Conservation (phyloP, 1,140 invertebrate genomes). For the Stegodyphus mimosarum region DNA sequence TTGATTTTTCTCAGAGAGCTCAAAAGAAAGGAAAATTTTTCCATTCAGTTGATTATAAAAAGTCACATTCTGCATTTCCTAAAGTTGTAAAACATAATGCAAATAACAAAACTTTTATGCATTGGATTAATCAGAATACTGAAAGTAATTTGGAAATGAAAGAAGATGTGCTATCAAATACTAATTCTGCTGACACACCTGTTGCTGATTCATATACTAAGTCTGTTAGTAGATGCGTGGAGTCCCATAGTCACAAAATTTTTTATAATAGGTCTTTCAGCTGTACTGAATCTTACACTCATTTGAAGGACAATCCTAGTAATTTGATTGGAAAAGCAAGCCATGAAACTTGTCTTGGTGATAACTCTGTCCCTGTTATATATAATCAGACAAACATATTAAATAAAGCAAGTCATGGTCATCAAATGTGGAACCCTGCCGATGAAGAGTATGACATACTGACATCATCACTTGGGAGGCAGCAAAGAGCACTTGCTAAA, state of each 20-base stretch:
- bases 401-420: neutral
- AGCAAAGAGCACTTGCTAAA: conserved; percentile 49
- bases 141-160: too few relatives aligned
- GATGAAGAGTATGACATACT: conserved; percentile 45
- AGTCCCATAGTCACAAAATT: neutral
- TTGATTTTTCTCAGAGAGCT: neutral
- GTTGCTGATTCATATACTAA: too few relatives aligned
- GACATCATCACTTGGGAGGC: conserved; percentile 52
- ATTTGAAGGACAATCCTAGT: neutral
- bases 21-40: conserved; percentile 3
- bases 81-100: conserved; percentile 20
- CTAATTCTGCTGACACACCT: too few relatives aligned
- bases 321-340: neutral
- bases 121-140: neutral
- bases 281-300: conserved; percentile 15
- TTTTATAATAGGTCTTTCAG: conserved; percentile 42
- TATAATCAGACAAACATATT: neutral
- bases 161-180: too few relatives aligned
- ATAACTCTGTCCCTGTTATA: neutral
- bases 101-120: neutral
- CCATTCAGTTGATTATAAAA: neutral
- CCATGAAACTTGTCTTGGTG: conserved; percentile 6
- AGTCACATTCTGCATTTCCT: neutral
- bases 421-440: conserved; percentile 8
- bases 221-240: too few relatives aligned